These are phyloP conservation scores for Gallinago solitaria DNA, from an alignment of 2,797 vertebrate species.

Conservation along the genomic window DNA sequence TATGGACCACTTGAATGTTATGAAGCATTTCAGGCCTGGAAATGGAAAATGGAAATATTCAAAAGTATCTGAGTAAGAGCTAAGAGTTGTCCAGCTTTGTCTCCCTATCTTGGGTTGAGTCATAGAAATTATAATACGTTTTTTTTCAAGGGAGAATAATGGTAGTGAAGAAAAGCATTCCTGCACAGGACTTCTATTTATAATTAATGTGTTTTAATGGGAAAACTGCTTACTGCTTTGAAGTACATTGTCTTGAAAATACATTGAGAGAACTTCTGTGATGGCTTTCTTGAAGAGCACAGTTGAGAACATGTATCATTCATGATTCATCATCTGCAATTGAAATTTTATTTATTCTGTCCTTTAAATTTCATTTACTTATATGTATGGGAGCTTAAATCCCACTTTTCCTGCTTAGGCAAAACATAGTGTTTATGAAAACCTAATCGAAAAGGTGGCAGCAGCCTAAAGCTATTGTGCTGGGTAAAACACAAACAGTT, in stretches of 20 bases:
- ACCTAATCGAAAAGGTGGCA: conserved; percentile 5
- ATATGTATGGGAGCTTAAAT: conserved; percentile 32
- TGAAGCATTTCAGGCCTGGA: not conserved
- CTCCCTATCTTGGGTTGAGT: not conserved
- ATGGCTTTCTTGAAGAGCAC: not conserved
- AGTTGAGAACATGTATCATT: conserved; percentile 15
- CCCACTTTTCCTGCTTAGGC: conserved; percentile 46
- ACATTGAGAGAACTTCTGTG: not conserved
- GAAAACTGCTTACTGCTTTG: conserved; percentile 9
- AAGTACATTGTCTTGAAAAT: not conserved
- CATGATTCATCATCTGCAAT: conserved; percentile 33
- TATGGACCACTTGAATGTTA: too few relatives aligned
- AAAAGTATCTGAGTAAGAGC: not conserved
- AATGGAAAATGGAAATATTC: not conserved
- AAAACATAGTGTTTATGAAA: conserved; percentile 3
- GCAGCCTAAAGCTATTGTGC: conserved; percentile 52
- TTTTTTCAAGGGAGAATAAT: not conserved
- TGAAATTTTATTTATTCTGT: conserved; percentile 41
- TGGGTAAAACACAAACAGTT: conserved; percentile 41
- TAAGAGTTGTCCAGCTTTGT: not conserved
- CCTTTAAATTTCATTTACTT: conserved; percentile 39
- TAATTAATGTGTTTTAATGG: not conserved
- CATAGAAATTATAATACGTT: not conserved
- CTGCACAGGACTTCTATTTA: not conserved
- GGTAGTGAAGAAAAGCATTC: not conserved